Percentiles rank a stretch among this genome's conserved stretches.
phyloP scores from a whole-genome alignment of 2,797 vertebrate species.

The Carapus acus region DNA sequence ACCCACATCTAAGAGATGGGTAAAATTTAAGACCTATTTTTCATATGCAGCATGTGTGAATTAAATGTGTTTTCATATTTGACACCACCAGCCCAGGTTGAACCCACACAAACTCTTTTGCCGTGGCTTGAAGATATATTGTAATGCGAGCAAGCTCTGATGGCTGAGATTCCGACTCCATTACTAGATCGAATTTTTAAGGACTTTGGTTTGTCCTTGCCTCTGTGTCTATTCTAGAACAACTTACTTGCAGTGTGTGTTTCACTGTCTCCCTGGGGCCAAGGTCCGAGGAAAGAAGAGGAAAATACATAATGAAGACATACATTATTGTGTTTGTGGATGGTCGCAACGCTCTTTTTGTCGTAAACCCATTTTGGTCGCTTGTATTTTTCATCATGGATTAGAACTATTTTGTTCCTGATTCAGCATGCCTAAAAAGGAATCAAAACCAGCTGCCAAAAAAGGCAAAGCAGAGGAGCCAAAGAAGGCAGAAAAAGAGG shows the following conservation, averaged over 20 bases:
- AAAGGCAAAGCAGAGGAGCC: slow-evolving; percentile 70
- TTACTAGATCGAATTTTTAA: slow-evolving; percentile 58
- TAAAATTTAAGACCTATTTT: slow-evolving; percentile 29
- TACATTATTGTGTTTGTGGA: slow-evolving; percentile 26
- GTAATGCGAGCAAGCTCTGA: slow-evolving; percentile 49
- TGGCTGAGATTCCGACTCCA: slow-evolving; percentile 58
- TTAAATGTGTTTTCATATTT: slow-evolving; percentile 2
- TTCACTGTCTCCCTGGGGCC: slow-evolving; percentile 22
- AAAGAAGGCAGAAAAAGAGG: slow-evolving; percentile 75
- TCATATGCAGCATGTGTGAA: slow-evolving; percentile 14
- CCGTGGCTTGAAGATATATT: slow-evolving; percentile 41
- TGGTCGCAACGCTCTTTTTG: slow-evolving; percentile 16
- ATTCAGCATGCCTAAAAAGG: slow-evolving; percentile 80
- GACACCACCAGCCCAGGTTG: slow-evolving; percentile 16
- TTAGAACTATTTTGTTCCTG: slow-evolving; percentile 61
- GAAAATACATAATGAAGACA: slow-evolving; percentile 26
- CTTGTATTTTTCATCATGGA: slow-evolving; percentile 17
- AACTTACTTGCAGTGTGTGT: slow-evolving; percentile 30
- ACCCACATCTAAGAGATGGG: slow-evolving; percentile 29
- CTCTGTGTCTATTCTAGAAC: slow-evolving; percentile 47
- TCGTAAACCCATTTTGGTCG: slow-evolving; percentile 19
- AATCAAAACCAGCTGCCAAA: slow-evolving; percentile 73
- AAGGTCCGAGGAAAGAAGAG: slow-evolving; percentile 23
- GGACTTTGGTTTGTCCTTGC: slow-evolving; percentile 51
- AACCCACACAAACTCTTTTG: slow-evolving; percentile 28